Percentiles rank a stretch among this genome's conserved stretches.
Evolutionary conservation across 2,113 vertebrate genomes (phyloP).

Genomic region (Raphicerus campestris): DNA sequence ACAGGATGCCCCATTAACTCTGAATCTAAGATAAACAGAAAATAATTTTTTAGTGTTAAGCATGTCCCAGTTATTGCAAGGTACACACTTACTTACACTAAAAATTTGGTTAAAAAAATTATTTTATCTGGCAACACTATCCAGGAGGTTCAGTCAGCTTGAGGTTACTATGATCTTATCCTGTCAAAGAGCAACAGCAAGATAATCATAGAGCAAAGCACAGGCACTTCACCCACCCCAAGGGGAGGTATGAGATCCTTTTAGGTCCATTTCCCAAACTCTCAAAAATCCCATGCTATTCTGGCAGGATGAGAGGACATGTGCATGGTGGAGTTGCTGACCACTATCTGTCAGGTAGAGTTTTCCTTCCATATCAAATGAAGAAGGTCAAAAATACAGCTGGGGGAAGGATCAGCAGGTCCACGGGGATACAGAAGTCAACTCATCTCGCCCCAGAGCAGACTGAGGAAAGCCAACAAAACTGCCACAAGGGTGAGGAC

Average conservation of each 20-base stretch:
- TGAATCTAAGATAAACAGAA: not conserved
- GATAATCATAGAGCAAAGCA: not conserved
- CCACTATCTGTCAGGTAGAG: not conserved
- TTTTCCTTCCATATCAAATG: not conserved
- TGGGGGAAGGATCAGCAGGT: not conserved
- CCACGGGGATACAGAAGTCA: not conserved
- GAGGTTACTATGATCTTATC: not conserved
- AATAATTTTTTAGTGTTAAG: not conserved
- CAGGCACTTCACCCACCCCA: not conserved
- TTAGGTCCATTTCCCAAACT: not conserved
- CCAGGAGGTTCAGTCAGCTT: not conserved
- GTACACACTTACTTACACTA: not conserved
- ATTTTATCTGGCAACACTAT: slow-evolving; percentile 11
- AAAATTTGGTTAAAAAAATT: not conserved
- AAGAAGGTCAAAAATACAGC: not conserved
- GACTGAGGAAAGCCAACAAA: not conserved
- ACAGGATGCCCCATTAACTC: not conserved
- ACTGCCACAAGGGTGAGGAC: not conserved
- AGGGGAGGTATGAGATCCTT: not conserved
- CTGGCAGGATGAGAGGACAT: not conserved
- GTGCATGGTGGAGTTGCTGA: not conserved
- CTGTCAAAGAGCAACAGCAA: not conserved
- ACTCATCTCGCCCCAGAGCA: not conserved
- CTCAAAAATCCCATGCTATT: not conserved
- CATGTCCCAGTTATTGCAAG: not conserved